Conservation (phyloP, 2,888 invertebrate genomes). For the Uropetala carovei region DNA sequence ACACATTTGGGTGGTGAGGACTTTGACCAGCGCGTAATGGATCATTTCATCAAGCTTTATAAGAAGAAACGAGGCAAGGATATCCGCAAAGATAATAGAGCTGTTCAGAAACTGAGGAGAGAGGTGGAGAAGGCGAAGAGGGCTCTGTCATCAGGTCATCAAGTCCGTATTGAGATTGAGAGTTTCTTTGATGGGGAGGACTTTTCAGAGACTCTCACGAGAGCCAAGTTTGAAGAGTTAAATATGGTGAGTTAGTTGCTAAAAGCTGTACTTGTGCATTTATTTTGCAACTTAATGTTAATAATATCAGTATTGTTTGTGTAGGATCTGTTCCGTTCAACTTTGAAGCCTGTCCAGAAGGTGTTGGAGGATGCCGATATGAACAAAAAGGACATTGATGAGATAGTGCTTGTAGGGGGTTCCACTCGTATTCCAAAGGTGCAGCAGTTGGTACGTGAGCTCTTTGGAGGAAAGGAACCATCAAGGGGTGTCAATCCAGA, state of each 20-base stretch:
- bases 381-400: slow-evolving; percentile 98
- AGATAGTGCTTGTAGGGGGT: slow-evolving; percentile 99
- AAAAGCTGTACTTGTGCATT: slow-evolving; percentile 67
- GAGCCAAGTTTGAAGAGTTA: slow-evolving; percentile 98
- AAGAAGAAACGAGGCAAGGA: slow-evolving; percentile 99
- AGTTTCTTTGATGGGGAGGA: slow-evolving; percentile 99
- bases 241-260: slow-evolving; percentile 83
- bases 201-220: slow-evolving; percentile 97
- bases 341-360: slow-evolving; percentile 96
- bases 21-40: slow-evolving; percentile 98
- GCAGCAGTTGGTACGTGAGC: slow-evolving; percentile 90
- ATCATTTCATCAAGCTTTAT: slow-evolving; percentile 98
- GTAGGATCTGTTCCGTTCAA: slow-evolving; percentile 88
- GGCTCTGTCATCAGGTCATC: slow-evolving; percentile 95
- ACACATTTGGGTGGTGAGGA: slow-evolving; percentile 99
- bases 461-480: slow-evolving; percentile 98
- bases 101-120: slow-evolving; percentile 96
- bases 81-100: slow-evolving; percentile 94
- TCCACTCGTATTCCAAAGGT: slow-evolving; percentile 99
- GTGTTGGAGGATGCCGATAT: slow-evolving; percentile 99
- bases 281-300: background rate
- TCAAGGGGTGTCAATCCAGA: slow-evolving; percentile 99
- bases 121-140: slow-evolving; percentile 99
- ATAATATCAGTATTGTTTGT: slow-evolving; percentile 23
- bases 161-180: slow-evolving; percentile 98